A percentile compares a stretch with the other conserved stretches of the same genome.
These are phyloP conservation scores for Xanthia icteritia DNA, from an alignment of 2,888 invertebrate species.

Conservation along the genomic window DNA sequence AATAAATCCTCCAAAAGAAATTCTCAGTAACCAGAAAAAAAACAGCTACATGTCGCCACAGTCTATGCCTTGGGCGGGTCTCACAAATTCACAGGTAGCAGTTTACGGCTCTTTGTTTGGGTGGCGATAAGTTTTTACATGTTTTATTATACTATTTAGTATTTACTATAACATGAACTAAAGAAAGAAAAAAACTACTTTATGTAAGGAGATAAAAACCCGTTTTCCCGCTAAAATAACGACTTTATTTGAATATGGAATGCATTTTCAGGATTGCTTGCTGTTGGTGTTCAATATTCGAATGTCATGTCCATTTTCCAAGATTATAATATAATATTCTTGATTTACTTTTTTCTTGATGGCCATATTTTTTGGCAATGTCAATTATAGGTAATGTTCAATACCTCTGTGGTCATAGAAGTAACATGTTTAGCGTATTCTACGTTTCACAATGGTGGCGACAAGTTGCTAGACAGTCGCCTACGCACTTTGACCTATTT, in stretches of 20 bases:
- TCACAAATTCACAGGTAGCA: constrained; percentile 83
- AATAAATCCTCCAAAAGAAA: neutral
- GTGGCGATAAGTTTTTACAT: constrained; percentile 85
- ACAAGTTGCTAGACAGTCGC: constrained; percentile 33
- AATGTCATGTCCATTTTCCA: constrained; percentile 9
- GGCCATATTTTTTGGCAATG: neutral
- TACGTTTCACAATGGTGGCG: constrained; percentile 38
- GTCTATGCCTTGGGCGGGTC: constrained; percentile 65
- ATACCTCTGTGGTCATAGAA: neutral
- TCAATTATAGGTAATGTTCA: neutral
- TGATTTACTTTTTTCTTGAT: neutral
- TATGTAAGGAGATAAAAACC: constrained; percentile 33
- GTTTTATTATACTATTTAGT: constrained; percentile 78
- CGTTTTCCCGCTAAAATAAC: constrained; percentile 53
- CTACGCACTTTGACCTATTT: constrained; percentile 52
- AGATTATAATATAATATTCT: neutral
- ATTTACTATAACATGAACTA: constrained; percentile 71
- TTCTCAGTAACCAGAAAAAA: neutral
- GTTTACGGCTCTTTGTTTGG: constrained; percentile 85
- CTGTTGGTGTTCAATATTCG: constrained; percentile 3
- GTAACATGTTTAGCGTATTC: constrained; percentile 14
- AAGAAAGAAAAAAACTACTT: constrained; percentile 69
- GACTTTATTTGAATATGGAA: constrained; percentile 42
- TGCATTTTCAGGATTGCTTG: constrained; percentile 17
- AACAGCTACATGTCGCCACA: constrained; percentile 60